Conservation (phyloP, 2,888 invertebrate genomes). For the Nymphalis c-album region DNA sequence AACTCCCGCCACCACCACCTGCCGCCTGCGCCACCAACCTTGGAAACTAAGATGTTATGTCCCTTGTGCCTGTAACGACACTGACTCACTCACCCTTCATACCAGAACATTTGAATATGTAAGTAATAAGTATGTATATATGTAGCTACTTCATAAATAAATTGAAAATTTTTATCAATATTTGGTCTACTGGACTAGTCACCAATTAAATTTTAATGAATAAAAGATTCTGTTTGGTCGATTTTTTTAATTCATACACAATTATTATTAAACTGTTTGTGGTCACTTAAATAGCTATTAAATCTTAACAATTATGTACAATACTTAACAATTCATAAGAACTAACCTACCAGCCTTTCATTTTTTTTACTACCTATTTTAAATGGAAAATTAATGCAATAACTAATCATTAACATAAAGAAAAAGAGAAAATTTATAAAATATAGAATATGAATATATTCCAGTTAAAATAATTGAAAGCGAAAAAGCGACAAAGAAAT, state of each 20-base stretch:
- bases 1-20: too few species aligned
- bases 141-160: too few species aligned
- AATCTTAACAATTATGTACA: slow-evolving; percentile 18
- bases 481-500: neutral
- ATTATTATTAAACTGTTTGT: neutral
- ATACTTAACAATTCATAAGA: slow-evolving; percentile 18
- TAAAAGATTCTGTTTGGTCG: neutral
- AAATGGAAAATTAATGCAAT: too few species aligned
- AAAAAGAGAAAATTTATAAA: neutral
- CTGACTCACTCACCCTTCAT: too few species aligned
- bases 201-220: neutral
- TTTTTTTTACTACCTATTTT: neutral
- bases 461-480: neutral
- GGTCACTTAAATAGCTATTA: slow-evolving; percentile 23
- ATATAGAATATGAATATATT: neutral
- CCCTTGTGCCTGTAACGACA: too few species aligned
- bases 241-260: neutral
- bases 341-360: slow-evolving; percentile 18
- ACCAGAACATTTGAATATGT: too few species aligned
- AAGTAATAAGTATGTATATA: too few species aligned
- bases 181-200: too few species aligned
- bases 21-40: too few species aligned
- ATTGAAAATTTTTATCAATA: too few species aligned
- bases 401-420: too few species aligned
- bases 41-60: too few species aligned